Conservation (phyloP, 35 echinoderm and acorn worm species). For the Ptychodera flava region DNA sequence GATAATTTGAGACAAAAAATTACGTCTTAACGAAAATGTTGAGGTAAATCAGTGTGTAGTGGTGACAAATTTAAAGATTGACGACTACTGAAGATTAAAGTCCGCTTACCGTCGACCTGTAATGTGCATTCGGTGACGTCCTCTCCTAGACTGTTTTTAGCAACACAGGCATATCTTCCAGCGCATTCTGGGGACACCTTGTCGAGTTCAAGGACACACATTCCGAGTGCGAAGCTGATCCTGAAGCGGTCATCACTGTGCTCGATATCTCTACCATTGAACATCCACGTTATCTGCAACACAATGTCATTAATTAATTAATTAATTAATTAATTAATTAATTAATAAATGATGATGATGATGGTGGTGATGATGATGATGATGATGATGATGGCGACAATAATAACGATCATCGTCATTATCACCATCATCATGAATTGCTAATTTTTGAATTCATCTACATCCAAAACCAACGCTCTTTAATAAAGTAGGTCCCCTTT, state of each 20-base stretch:
- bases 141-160: constrained; percentile 63
- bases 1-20: too few relatives aligned
- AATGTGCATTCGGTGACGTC: constrained; percentile 65
- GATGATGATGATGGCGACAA: neutral
- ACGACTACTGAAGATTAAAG: too few relatives aligned
- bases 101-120: constrained; percentile 48
- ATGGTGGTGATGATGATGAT: neutral
- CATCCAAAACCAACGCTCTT: too few relatives aligned
- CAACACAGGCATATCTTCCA: constrained; percentile 64
- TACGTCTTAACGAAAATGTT: too few relatives aligned
- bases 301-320: neutral
- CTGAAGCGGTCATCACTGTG: constrained; percentile 57
- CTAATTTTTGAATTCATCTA: neutral
- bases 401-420: neutral
- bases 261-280: constrained; percentile 68
- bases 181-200: constrained; percentile 41
- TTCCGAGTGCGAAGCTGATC: constrained; percentile 58
- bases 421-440: neutral
- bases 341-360: neutral
- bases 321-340: neutral
- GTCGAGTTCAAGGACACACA: constrained; percentile 60
- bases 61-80: too few relatives aligned
- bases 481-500: too few relatives aligned
- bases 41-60: too few relatives aligned
- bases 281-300: constrained; percentile 65